A percentile compares a stretch with the other conserved stretches of the same genome.
Evolutionary conservation across 2,113 vertebrate genomes (phyloP).

Genomic region (Desmodus rotundus): DNA sequence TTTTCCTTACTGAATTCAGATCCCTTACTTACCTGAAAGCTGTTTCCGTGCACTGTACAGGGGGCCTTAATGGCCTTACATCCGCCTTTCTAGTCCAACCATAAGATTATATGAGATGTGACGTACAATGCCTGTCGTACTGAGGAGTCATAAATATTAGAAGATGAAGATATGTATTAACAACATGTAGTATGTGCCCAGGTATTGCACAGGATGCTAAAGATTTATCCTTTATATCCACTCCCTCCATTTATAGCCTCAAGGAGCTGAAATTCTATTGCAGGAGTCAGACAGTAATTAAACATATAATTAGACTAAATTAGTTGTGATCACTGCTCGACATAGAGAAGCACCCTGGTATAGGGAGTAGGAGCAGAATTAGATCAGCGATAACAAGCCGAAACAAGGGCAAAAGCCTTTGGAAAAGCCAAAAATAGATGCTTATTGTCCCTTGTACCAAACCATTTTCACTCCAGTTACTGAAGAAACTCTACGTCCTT

Average conservation of each 20-base stretch:
- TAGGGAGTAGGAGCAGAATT: not conserved
- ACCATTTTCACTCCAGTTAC: not conserved
- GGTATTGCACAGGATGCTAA: not conserved
- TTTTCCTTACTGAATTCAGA: not conserved
- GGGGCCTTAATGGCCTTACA: rapidly evolving
- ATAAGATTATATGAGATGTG: not conserved
- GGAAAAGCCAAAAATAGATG: not conserved
- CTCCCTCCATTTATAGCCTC: not conserved
- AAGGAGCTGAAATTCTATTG: not conserved
- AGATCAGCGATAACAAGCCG: not conserved
- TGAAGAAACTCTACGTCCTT: not conserved
- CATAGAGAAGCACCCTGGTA: not conserved
- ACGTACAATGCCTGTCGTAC: not conserved
- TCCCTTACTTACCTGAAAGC: not conserved
- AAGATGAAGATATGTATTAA: not conserved
- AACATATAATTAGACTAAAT: slow-evolving; percentile 27
- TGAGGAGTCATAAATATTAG: not conserved
- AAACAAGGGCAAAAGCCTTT: not conserved
- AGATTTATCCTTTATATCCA: not conserved
- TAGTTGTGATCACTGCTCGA: not conserved
- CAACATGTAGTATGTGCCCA: rapidly evolving
- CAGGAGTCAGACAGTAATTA: slow-evolving; percentile 25
- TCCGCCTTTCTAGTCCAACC: not conserved
- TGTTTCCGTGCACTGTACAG: not conserved
- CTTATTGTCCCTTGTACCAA: not conserved